Evolutionary conservation across 1,140 invertebrate genomes (phyloP).

Genomic region (Apolygus lucorum): DNA sequence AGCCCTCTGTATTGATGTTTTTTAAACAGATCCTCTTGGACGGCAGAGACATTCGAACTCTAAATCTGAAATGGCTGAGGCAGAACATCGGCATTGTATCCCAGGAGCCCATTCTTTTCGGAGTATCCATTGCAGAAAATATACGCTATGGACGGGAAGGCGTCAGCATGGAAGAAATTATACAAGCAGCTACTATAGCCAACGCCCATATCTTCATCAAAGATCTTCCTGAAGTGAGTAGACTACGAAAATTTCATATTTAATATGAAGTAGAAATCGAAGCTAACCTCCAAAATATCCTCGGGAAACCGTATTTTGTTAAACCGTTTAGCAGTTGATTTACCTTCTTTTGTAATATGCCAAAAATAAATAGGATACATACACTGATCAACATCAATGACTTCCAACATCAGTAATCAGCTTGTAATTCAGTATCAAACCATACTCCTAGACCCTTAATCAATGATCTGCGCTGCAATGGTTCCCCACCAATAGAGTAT

Average conservation of each 20-base stretch:
- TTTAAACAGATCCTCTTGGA: slow-evolving; percentile 49
- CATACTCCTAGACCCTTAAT: too few species aligned
- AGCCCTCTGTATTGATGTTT: too few species aligned
- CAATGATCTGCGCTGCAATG: too few species aligned
- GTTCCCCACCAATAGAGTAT: too few species aligned
- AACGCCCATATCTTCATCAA: slow-evolving; percentile 75
- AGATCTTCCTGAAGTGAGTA: slow-evolving; percentile 55
- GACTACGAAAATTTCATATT: too few species aligned
- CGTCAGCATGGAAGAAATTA: slow-evolving; percentile 52
- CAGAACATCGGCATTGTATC: slow-evolving; percentile 63
- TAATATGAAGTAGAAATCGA: not conserved
- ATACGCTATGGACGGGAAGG: slow-evolving; percentile 59
- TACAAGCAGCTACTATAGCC: slow-evolving; percentile 53
- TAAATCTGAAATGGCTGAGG: slow-evolving; percentile 60
- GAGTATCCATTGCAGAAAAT: slow-evolving; percentile 63
- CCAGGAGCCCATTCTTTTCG: slow-evolving; percentile 71
- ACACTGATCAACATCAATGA: too few species aligned
- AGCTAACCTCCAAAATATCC: not conserved
- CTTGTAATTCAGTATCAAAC: too few species aligned
- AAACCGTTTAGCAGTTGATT: not conserved
- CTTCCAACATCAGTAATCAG: too few species aligned
- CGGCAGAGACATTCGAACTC: slow-evolving; percentile 47
- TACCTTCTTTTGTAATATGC: too few species aligned
- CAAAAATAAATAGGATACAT: too few species aligned
- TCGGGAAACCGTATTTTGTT: too few species aligned